Percentiles rank a stretch among this genome's conserved stretches.
Conservation (phyloP, 2,797 vertebrate genomes). For the Sebastes matsubarae region DNA sequence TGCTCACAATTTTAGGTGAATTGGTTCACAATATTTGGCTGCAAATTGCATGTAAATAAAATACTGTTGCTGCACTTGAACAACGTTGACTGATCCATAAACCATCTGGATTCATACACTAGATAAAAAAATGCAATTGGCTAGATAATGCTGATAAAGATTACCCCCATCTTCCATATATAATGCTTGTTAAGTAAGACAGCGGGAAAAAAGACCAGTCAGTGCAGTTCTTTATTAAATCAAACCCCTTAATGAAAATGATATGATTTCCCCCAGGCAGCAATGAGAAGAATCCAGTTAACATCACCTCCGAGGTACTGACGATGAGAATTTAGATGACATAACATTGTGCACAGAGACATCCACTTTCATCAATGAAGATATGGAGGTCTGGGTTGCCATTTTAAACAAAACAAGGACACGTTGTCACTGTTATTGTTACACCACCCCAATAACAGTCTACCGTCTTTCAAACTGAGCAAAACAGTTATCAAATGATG, state of each 20-base stretch:
- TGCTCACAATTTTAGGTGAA: neutral
- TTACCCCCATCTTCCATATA: neutral
- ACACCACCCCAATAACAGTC: slow-evolving; percentile 13
- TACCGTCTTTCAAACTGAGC: slow-evolving; percentile 2
- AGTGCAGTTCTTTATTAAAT: slow-evolving; percentile 64
- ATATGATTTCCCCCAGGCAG: slow-evolving; percentile 12
- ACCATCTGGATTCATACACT: neutral
- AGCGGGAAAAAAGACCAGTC: neutral
- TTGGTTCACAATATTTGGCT: neutral
- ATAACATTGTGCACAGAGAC: slow-evolving; percentile 35
- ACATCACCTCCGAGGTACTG: slow-evolving; percentile 16
- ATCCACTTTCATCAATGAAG: slow-evolving; percentile 32
- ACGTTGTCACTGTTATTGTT: slow-evolving; percentile 8
- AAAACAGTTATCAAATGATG: slow-evolving; percentile 2
- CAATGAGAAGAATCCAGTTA: slow-evolving; percentile 35
- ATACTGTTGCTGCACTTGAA: neutral
- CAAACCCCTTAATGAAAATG: slow-evolving; percentile 23
- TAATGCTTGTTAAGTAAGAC: slow-evolving; percentile 33
- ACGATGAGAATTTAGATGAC: slow-evolving; percentile 12
- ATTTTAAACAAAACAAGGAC: slow-evolving; percentile 42
- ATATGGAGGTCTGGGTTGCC: slow-evolving; percentile 38
- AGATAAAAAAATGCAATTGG: neutral
- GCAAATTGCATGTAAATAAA: neutral
- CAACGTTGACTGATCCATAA: neutral
- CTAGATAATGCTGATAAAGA: neutral